Conservation (phyloP, 2,797 vertebrate species). For the Syngnathus acus region DNA sequence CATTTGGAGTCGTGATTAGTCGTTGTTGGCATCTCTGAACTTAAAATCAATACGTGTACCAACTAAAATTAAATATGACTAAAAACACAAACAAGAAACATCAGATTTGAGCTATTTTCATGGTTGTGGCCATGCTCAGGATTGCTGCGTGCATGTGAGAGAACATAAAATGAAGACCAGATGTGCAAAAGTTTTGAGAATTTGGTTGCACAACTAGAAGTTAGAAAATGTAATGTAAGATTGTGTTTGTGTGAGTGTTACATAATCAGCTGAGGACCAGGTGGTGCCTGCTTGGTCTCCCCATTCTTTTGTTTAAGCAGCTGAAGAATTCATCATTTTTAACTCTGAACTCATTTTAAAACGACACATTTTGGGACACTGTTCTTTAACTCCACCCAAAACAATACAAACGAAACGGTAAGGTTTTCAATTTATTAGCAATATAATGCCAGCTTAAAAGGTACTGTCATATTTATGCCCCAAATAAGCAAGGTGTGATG, state of each 20-base stretch:
- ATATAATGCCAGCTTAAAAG: background rate
- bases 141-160: background rate
- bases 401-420: background rate
- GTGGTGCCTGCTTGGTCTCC: constrained; percentile 24
- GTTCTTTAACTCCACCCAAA: background rate
- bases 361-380: too few species aligned
- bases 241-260: constrained; percentile 25
- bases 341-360: too few species aligned
- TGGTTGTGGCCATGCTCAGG: background rate
- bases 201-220: constrained; percentile 1
- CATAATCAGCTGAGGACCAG: constrained; percentile 41
- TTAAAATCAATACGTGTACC: background rate
- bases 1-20: background rate
- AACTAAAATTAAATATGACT: background rate
- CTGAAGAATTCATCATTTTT: constrained; percentile 12
- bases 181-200: background rate
- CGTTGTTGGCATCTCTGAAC: background rate
- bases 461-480: background rate
- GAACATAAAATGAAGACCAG: background rate
- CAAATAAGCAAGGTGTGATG: background rate
- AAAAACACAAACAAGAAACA: background rate
- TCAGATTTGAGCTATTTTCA: background rate
- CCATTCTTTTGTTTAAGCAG: background rate
- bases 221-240: constrained; percentile 3
- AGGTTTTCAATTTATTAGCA: background rate